Percentiles rank a stretch among this genome's conserved stretches.
These are phyloP conservation scores for Caloenas nicobarica DNA, from an alignment of 2,113 vertebrate genomes.

Conservation along the genomic window DNA sequence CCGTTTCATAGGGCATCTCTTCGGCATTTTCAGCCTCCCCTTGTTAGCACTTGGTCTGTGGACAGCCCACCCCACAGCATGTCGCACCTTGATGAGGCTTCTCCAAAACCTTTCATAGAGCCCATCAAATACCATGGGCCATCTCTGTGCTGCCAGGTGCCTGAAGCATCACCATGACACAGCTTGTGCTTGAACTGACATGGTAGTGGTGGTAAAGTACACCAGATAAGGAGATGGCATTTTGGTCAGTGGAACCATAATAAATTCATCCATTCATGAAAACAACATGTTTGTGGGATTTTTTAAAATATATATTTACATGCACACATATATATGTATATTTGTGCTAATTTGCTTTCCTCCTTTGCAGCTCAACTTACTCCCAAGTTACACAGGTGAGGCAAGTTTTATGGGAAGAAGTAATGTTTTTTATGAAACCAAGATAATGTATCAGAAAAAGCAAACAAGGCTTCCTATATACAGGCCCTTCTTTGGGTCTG, in stretches of 20 bases:
- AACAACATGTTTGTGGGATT: not conserved
- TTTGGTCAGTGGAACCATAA: not conserved
- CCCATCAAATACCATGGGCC: not conserved
- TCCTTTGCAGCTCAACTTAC: not conserved
- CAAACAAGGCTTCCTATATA: not conserved
- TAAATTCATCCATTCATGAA: not conserved
- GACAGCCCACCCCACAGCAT: accelerated
- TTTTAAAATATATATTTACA: not conserved
- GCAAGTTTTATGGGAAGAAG: not conserved
- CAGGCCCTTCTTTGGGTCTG: not conserved
- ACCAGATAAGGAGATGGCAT: not conserved
- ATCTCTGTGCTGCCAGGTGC: not conserved
- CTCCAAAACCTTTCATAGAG: not conserved
- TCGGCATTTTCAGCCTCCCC: not conserved
- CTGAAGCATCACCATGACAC: not conserved
- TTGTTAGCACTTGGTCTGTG: not conserved
- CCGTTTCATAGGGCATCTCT: not conserved
- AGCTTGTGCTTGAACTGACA: not conserved
- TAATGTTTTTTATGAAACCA: not conserved
- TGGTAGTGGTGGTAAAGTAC: not conserved
- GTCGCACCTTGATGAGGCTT: not conserved
- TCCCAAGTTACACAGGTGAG: not conserved
- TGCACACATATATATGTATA: not conserved
- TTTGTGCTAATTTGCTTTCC: not conserved
- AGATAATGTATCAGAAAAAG: not conserved